phyloP scores from a whole-genome alignment of 2,888 invertebrate species.

The Argyra leucocephala region DNA sequence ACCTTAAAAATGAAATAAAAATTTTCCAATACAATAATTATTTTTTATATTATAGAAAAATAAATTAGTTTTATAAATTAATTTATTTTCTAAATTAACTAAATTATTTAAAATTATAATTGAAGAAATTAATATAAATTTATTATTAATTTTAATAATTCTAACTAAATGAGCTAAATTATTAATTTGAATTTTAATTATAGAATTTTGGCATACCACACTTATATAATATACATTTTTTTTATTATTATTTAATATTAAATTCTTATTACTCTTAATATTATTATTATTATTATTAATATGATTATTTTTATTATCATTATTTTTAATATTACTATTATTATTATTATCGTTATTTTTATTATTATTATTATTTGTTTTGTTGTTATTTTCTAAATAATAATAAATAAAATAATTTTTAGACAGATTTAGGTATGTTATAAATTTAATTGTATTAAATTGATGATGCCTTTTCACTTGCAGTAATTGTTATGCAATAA shows the following conservation, averaged over 20 bases:
- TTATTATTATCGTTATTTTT: not conserved
- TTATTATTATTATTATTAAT: not conserved
- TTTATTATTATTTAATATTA: not conserved
- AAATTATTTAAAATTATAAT: not conserved
- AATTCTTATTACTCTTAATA: not conserved
- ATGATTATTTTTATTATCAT: not conserved
- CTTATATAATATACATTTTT: not conserved
- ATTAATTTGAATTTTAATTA: not conserved
- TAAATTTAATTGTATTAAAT: not conserved
- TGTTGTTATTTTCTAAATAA: too few species aligned
- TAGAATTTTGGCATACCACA: not conserved
- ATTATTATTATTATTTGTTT: too few species aligned
- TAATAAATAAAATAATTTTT: too few species aligned
- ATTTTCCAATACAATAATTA: not conserved
- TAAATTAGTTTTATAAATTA: not conserved
- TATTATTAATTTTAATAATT: not conserved
- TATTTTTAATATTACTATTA: not conserved
- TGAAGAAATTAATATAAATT: not conserved
- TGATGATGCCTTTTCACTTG: not conserved
- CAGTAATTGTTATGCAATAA: conserved; percentile 2
- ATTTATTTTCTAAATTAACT: not conserved
- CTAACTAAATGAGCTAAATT: conserved; percentile 4
- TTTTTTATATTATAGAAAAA: not conserved
- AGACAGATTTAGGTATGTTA: not conserved
- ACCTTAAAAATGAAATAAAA: too few species aligned